Evolutionary conservation across 1,140 invertebrate genomes (phyloP).

Genomic region (Ceratosolen fusciceps): DNA sequence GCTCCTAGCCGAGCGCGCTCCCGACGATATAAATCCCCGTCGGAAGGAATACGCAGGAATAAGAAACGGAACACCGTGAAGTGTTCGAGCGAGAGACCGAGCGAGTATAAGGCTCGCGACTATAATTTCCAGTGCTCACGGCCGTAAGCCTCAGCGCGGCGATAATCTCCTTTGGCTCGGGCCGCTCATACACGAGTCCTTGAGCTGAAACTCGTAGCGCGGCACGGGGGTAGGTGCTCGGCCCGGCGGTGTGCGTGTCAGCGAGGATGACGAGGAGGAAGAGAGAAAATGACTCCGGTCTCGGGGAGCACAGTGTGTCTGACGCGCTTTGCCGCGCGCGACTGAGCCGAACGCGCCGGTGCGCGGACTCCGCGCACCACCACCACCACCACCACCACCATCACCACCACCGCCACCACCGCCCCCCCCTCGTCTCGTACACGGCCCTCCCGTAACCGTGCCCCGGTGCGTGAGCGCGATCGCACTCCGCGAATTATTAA

Average conservation of each 20-base stretch:
- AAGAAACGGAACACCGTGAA: constrained; percentile 39
- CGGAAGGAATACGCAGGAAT: constrained; percentile 23
- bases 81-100: constrained; percentile 10
- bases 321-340: constrained; percentile 46
- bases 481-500: constrained; percentile 44
- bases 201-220: background rate
- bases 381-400: too few relatives aligned
- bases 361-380: background rate
- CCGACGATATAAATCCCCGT: constrained; percentile 36
- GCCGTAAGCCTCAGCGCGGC: background rate
- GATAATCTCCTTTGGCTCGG: constrained; percentile 36
- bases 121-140: constrained; percentile 35
- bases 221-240: background rate
- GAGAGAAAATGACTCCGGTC: background rate
- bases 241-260: background rate
- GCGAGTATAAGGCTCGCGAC: constrained; percentile 31
- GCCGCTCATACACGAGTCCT: constrained; percentile 24
- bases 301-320: background rate
- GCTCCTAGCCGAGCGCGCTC: too few relatives aligned
- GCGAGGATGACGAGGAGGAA: too few relatives aligned
- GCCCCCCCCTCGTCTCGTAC: background rate
- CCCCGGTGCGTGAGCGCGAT: too few relatives aligned
- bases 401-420: background rate
- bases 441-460: too few relatives aligned
- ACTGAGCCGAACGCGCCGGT: constrained; percentile 50